Conservation (phyloP, 2,113 vertebrate species). For the Esox niger region DNA sequence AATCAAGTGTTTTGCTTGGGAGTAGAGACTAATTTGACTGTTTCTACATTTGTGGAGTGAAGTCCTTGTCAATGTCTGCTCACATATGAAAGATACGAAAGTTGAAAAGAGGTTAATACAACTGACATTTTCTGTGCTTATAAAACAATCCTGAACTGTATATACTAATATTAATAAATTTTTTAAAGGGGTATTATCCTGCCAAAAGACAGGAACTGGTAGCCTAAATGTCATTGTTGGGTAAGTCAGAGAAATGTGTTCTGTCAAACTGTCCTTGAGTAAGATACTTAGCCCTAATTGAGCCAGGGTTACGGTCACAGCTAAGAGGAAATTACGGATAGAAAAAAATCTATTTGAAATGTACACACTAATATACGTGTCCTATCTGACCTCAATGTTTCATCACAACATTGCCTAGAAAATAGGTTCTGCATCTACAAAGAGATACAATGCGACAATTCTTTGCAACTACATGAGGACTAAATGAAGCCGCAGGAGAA, state of each 20-base stretch:
- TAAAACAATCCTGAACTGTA: background rate
- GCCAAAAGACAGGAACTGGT: no score
- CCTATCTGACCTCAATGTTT: constrained; percentile 14
- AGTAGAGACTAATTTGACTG: background rate
- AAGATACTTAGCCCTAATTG: constrained; percentile 17
- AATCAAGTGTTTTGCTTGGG: background rate
- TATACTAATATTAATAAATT: constrained; percentile 25
- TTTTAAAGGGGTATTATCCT: no score
- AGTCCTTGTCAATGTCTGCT: background rate
- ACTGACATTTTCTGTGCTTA: background rate
- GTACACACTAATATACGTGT: no score
- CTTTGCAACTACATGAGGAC: constrained; percentile 27
- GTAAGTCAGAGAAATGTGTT: no score
- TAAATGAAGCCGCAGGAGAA: constrained; percentile 19
- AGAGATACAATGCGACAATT: constrained; percentile 11
- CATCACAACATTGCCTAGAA: constrained; percentile 20
- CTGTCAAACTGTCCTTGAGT: no score
- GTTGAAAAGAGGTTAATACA: background rate
- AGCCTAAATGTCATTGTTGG: no score
- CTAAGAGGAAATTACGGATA: no score
- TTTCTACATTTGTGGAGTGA: background rate
- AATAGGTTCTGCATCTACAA: constrained; percentile 3
- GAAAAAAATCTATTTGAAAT: no score
- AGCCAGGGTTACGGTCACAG: background rate
- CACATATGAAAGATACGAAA: background rate